Percentiles rank a stretch among this genome's conserved stretches.
Conservation (phyloP, 2,113 vertebrate genomes). For the Laticauda colubrina region DNA sequence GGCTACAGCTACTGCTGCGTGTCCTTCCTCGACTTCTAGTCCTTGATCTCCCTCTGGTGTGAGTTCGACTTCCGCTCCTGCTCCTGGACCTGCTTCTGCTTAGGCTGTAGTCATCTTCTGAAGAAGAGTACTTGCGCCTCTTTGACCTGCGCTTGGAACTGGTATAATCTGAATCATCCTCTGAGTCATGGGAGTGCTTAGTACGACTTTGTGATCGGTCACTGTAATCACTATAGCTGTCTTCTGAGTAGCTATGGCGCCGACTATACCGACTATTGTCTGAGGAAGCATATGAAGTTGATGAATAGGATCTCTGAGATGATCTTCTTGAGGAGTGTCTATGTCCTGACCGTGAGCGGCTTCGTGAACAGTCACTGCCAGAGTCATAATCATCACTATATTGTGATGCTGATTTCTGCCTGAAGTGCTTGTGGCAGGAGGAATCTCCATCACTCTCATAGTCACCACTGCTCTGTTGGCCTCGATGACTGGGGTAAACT, state of each 20-base stretch:
- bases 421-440: conserved; percentile 73
- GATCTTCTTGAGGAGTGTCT: conserved; percentile 73
- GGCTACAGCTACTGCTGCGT: conserved; percentile 87
- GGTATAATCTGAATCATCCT: conserved; percentile 86
- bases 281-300: conserved; percentile 87
- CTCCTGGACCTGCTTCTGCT: conserved; percentile 82
- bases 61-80: conserved; percentile 77
- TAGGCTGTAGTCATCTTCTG: conserved; percentile 81
- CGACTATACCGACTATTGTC: conserved; percentile 84
- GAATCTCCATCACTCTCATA: conserved; percentile 82
- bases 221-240: conserved; percentile 95
- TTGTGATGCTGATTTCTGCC: conserved; percentile 78
- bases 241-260: conserved; percentile 83
- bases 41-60: conserved; percentile 65
- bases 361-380: conserved; percentile 78
- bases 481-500: conserved; percentile 53
- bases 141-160: conserved; percentile 81
- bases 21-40: conserved; percentile 81
- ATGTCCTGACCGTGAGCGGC: conserved; percentile 79
- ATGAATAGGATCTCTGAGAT: conserved; percentile 86
- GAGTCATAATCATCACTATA: conserved; percentile 89
- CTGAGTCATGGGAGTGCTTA: conserved; percentile 83
- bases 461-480: conserved; percentile 78
- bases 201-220: conserved; percentile 76
- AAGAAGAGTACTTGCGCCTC: conserved; percentile 80